A percentile compares a stretch with the other conserved stretches of the same genome.
Evolutionary conservation across 2,113 vertebrate genomes (phyloP).

Genomic region (Alethe diademata): DNA sequence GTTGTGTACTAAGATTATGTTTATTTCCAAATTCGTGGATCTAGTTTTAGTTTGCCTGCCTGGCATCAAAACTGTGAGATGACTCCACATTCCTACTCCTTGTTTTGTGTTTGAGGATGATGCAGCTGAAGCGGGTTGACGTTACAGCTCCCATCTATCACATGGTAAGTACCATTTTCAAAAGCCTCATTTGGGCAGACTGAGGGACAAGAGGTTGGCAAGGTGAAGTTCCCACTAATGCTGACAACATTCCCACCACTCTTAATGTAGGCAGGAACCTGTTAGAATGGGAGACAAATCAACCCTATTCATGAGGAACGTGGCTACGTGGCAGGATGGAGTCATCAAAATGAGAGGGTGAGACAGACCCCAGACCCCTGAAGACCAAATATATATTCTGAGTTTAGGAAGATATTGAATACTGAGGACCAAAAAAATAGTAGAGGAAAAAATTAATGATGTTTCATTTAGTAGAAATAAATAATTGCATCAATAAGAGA

Average conservation of each 20-base stretch:
- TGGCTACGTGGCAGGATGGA: neutral
- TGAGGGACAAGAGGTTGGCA: neutral
- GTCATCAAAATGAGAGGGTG: neutral
- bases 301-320: neutral
- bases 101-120: neutral
- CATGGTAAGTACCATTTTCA: neutral
- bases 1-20: neutral
- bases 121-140: neutral
- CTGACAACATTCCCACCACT: neutral
- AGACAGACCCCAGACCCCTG: neutral
- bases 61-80: neutral
- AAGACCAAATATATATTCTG: neutral
- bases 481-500: neutral
- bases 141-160: neutral
- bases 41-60: neutral
- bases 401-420: neutral
- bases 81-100: neutral
- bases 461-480: neutral
- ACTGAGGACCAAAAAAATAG: neutral
- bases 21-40: neutral
- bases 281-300: neutral
- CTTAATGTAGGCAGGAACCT: neutral
- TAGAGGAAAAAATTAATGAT: neutral
- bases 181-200: neutral
- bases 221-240: neutral